phyloP scores from a whole-genome alignment of 2,888 invertebrate genomes.

The Pandemis cinnamomeana region DNA sequence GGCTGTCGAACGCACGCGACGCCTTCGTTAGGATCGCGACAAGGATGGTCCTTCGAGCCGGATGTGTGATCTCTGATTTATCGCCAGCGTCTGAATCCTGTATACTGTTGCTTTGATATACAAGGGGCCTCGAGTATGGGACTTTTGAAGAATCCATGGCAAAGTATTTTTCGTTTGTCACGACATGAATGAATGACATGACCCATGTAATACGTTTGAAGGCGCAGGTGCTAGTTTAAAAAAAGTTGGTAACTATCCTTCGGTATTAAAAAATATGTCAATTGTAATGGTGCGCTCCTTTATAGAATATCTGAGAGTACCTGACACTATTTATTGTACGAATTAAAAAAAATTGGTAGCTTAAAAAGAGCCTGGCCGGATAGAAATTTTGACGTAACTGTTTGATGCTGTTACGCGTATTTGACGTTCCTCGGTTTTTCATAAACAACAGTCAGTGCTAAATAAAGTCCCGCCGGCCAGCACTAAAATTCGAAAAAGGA shows the following conservation, averaged over 20 bases:
- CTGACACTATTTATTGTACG: too few relatives aligned
- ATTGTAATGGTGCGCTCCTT: too few relatives aligned
- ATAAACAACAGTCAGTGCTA: background rate
- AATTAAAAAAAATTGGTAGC: background rate
- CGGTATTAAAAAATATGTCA: too few relatives aligned
- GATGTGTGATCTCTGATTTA: conserved; percentile 52
- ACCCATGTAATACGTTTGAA: background rate
- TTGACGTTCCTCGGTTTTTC: background rate
- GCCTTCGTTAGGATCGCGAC: conserved; percentile 74
- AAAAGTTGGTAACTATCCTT: background rate
- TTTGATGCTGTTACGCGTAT: too few relatives aligned
- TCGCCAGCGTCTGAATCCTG: conserved; percentile 19
- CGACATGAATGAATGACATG: background rate
- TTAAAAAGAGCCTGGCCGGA: background rate
- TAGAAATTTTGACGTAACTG: background rate
- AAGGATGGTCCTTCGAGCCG: conserved; percentile 57
- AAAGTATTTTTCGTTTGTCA: background rate
- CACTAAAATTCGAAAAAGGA: conserved; percentile 36
- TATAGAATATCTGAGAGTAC: too few relatives aligned
- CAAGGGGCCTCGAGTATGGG: background rate
- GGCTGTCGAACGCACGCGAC: conserved; percentile 75
- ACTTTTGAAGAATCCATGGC: background rate
- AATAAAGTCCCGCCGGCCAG: background rate
- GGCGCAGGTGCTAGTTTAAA: background rate
- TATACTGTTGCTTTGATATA: conserved; percentile 32